A percentile compares a stretch with the other conserved stretches of the same genome.
Evolutionary conservation across 2,797 vertebrate genomes (phyloP).

Genomic region (Brachymystax lenok): DNA sequence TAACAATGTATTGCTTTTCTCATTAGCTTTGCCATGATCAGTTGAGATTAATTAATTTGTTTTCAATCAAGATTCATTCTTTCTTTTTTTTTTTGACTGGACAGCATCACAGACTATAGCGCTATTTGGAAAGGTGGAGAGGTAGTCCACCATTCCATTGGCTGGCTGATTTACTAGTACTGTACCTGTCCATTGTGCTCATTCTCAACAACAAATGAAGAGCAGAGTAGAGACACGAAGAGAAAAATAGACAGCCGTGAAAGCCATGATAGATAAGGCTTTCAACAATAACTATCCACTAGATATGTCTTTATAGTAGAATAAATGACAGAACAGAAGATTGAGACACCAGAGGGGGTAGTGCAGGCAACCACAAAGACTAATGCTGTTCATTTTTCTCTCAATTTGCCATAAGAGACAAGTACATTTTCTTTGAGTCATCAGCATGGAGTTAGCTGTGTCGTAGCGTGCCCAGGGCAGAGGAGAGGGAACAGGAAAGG

Average conservation of each 20-base stretch:
- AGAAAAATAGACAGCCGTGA: background rate
- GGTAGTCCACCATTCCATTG: background rate
- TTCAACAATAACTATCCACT: background rate
- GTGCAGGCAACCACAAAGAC: constrained; percentile 7
- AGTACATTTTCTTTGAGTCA: constrained; percentile 57
- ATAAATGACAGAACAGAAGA: constrained; percentile 23
- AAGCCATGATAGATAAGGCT: background rate
- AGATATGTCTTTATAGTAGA: background rate
- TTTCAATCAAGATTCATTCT: background rate
- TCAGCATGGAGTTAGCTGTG: constrained; percentile 66
- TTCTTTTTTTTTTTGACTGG: background rate
- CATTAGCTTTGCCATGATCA: background rate
- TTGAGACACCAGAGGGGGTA: constrained; percentile 8
- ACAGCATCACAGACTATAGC: background rate
- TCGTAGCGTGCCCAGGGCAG: constrained; percentile 63
- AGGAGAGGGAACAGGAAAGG: constrained; percentile 62
- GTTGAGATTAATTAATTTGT: background rate
- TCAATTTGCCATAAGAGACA: constrained; percentile 34
- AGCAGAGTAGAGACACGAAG: background rate
- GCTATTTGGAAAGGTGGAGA: background rate
- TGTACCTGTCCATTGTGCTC: constrained; percentile 9
- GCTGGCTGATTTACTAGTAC: constrained; percentile 11
- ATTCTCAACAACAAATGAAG: background rate
- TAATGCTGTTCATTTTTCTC: constrained; percentile 23
- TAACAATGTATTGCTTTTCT: background rate